Evolutionary conservation across 1,140 invertebrate genomes (phyloP), one percentile per base, ranked within the genome.

Genomic region (Drosophila kanapiae): DNA sequence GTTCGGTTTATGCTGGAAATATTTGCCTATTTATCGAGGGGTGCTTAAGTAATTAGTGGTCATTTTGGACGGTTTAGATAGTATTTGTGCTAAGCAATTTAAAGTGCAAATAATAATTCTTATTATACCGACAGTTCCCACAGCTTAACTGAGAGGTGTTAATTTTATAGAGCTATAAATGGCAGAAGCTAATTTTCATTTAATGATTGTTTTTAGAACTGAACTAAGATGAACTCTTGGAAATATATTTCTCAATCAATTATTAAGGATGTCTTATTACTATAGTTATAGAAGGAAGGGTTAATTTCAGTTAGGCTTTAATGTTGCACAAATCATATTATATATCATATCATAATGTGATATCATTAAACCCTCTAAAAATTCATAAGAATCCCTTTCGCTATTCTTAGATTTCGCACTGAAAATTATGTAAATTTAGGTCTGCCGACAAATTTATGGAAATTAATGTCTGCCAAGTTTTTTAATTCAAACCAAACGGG

Each of bases 361-460:
- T 3, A 14, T 14, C 2, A 10, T 51, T 5, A 35, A 53, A 35
- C 16, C 10, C 18, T 9, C 18, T 53, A 1, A 53, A 14, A 13
- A 37, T 5, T 53, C 16, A 35, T 9, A 49, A 49, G 1, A 23
- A 9, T 2, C 13, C 11, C 10, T 35, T 6, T 60, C 8, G 29
- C 13, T 47, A 60, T 33, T 33, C 42, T 60, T n/a, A 48, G 11
- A 18, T 5, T 11, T 60, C 13, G 3, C 58, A 29, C 18, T 4
- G 11, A 51, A 29, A 37, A 53, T 65, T 45, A 69, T 69, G 67
- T 27, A 43, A 65, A 69, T 69, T 65, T 29, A 38, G 14, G 67
- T 69, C 47, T 65, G 60, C 9, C 18, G 4, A 43, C 18, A 42
- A 42, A 40, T 48, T 40, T 61, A 54, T 71, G 35, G 23, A 40